phyloP scores from a whole-genome alignment of 2,888 invertebrate species.

The Clanis bilineata region DNA sequence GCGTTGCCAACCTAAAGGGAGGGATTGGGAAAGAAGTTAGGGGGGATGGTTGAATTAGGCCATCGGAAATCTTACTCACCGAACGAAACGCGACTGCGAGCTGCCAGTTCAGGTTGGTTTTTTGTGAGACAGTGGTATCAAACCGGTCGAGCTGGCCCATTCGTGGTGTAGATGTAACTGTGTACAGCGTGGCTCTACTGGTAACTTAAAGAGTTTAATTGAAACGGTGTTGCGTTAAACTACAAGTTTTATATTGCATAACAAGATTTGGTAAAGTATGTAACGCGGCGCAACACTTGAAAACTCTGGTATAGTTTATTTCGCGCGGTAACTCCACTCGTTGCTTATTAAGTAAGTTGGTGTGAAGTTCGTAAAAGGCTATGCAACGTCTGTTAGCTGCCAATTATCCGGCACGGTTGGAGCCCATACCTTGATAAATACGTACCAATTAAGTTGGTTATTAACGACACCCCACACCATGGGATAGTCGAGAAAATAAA shows the following conservation, averaged over 20 bases:
- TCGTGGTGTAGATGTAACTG: no score
- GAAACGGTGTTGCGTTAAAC: not conserved
- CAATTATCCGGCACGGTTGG: conserved; percentile 26
- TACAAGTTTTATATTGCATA: not conserved
- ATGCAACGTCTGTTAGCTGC: conserved; percentile 31
- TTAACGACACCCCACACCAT: no score
- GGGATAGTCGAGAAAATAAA: no score
- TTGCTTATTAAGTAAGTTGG: conserved; percentile 33
- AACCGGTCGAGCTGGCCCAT: no score
- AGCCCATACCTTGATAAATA: not conserved
- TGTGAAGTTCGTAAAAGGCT: conserved; percentile 29
- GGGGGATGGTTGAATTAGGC: no score
- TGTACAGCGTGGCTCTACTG: no score
- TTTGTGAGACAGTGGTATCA: no score
- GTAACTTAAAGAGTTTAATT: not conserved
- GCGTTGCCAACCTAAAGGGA: no score
- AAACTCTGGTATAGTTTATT: conserved; percentile 13
- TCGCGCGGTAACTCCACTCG: conserved; percentile 17
- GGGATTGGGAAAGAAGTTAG: no score
- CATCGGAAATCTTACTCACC: no score
- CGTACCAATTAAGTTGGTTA: not conserved
- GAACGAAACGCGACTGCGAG: no score
- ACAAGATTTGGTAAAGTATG: not conserved
- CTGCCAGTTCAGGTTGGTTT: no score
- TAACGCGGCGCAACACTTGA: not conserved